phyloP scores from a whole-genome alignment of 2,888 invertebrate species.

The Leptopterna dolabrata region DNA sequence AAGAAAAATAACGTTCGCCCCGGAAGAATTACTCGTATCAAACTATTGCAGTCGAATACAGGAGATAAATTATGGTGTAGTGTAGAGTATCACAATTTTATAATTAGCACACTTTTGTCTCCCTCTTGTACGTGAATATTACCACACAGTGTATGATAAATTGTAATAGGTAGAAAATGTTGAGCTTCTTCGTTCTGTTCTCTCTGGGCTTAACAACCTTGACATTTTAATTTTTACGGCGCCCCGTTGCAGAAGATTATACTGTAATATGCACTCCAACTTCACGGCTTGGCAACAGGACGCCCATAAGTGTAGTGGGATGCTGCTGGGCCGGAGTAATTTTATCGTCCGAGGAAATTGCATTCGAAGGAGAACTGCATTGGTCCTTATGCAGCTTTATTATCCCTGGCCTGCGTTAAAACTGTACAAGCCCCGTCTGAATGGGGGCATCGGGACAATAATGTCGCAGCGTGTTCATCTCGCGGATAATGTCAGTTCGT shows the following conservation, averaged over 20 bases:
- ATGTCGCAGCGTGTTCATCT: background rate
- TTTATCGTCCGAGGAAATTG: background rate
- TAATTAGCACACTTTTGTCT: too few relatives aligned
- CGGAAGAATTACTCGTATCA: too few relatives aligned
- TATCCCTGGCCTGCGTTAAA: background rate
- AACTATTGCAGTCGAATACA: too few relatives aligned
- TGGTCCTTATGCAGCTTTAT: constrained; percentile 3
- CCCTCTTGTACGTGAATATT: too few relatives aligned
- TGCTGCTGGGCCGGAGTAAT: background rate
- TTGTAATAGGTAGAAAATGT: too few relatives aligned
- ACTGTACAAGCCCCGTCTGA: background rate
- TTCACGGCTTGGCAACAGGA: constrained; percentile 3
- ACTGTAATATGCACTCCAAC: background rate
- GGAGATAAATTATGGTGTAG: too few relatives aligned
- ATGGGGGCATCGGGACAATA: background rate
- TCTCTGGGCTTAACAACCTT: background rate
- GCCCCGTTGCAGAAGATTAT: background rate
- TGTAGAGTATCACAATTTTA: too few relatives aligned
- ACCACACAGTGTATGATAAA: too few relatives aligned
- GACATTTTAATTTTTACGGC: background rate
- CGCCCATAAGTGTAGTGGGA: background rate
- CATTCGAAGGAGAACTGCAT: background rate
- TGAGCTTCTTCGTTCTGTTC: background rate
- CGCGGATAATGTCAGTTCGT: background rate
- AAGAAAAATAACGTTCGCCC: too few relatives aligned